Percentiles rank a stretch among this genome's conserved stretches.
Conservation (phyloP, 2,113 vertebrate genomes). For the Paraplagusia blochii region DNA sequence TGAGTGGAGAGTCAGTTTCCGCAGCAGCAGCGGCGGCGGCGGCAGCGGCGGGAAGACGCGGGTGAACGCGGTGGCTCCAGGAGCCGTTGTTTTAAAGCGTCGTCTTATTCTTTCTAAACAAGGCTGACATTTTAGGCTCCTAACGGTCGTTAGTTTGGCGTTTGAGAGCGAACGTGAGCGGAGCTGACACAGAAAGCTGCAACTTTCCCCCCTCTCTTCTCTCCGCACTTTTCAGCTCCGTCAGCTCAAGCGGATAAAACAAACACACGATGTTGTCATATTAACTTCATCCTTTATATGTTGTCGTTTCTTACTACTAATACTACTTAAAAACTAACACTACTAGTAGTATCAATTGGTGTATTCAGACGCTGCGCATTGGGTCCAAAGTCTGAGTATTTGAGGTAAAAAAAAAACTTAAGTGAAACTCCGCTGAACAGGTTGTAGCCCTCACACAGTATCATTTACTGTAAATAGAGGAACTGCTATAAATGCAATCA, state of each 20-base stretch:
- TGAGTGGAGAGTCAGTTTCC: slow-evolving; percentile 27
- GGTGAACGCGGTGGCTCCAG: too few relatives aligned
- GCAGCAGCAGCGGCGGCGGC: slow-evolving; percentile 23
- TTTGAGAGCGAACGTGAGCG: background rate
- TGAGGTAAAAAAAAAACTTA: slow-evolving; percentile 40
- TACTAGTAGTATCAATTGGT: too few relatives aligned
- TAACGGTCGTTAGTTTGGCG: background rate
- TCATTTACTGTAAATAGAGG: slow-evolving; percentile 57
- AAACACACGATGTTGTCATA: background rate
- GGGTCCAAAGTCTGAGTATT: slow-evolving; percentile 2
- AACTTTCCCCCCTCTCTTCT: slow-evolving; percentile 31
- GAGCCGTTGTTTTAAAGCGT: slow-evolving; percentile 28
- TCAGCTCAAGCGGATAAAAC: background rate
- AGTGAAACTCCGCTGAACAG: slow-evolving; percentile 55
- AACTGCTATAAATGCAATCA: slow-evolving; percentile 52
- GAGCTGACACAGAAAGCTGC: slow-evolving; percentile 14
- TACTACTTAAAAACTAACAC: too few relatives aligned
- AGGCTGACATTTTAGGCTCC: background rate
- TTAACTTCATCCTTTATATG: background rate
- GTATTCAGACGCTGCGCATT: background rate
- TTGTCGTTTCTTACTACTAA: background rate
- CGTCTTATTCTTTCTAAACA: background rate
- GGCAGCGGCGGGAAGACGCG: slow-evolving; percentile 9
- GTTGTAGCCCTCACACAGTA: slow-evolving; percentile 22
- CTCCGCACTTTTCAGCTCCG: slow-evolving; percentile 9